Evolutionary conservation across 2,113 vertebrate genomes (phyloP), one percentile per base, ranked within the genome.

Genomic region (Periophthalmus modestus): DNA sequence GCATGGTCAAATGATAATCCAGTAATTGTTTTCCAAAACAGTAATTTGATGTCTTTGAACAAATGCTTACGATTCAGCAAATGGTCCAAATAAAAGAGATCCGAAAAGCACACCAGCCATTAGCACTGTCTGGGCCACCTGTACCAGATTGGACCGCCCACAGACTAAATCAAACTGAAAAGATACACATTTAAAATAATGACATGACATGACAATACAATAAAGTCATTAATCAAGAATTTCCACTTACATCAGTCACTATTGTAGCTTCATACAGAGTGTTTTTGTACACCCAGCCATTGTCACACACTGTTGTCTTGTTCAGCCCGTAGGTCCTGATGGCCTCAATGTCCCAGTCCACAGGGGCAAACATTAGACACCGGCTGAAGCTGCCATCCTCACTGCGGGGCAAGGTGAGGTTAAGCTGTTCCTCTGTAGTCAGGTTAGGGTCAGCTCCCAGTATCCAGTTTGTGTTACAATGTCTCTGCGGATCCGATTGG

Each of bases 271-370:
- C 68, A 18, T 87, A 92, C 15, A 66, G 7, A 5, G 88, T 84
- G 24, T 85, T 90, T 50, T 72, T 4, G 58, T 95, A 97, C 66
- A 93, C 87, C 94, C 95, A 96, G 66, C 95, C 94, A 1, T 61
- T 36, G 66, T 55, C 78, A 16, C 95, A 96, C 4, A 70, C 59
- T 52, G 93, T 79, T 0, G 94, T 95, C n/a, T 88, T 23, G 0
- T 94, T 96, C 28, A 95, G 93, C 15, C 92, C 91, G 0, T 89
- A 82, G 2, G 73, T 68, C 73, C 91, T 11, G 62, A 96, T 93
- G 72, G 87, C 74, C 0, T 79, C n/a, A 0, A 96, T 90, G 78
- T 91, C 89, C 93, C 92, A 86, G 12, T 91, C 81, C 65, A 91
- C 88, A 0, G 95, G 94, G 33, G 55, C 77, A 9, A 68, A 19